phyloP scores from a whole-genome alignment of 1,140 invertebrate genomes.

The Pseudomyrmex dendroicus region DNA sequence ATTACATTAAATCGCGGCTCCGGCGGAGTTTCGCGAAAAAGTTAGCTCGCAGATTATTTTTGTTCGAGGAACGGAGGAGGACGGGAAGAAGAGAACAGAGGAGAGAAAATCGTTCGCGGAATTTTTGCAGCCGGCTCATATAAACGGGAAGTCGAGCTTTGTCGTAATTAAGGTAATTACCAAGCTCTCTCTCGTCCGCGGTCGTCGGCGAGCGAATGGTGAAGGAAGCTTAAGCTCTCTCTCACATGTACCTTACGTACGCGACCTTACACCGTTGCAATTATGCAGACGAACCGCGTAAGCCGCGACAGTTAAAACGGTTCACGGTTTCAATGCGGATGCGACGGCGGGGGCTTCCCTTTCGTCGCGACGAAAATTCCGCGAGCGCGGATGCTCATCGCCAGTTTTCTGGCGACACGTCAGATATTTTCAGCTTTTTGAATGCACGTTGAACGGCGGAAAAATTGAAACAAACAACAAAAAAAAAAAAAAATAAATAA shows the following conservation, averaged over 20 bases:
- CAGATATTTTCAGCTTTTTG: too few species aligned
- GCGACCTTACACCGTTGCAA: constrained; percentile 76
- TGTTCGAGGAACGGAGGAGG: background rate
- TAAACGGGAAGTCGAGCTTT: constrained; percentile 72
- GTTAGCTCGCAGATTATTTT: constrained; percentile 35
- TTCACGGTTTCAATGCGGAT: constrained; percentile 74
- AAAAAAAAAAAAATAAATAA: too few species aligned
- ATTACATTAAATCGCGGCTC: constrained; percentile 34
- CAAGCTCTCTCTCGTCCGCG: constrained; percentile 64
- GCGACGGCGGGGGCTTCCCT: background rate
- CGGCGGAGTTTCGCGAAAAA: constrained; percentile 8
- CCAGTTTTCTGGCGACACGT: too few species aligned
- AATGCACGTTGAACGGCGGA: too few species aligned
- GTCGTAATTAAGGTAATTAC: constrained; percentile 82
- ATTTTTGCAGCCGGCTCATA: constrained; percentile 57
- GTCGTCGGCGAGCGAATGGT: constrained; percentile 34
- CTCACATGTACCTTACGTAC: constrained; percentile 66
- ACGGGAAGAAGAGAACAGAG: too few species aligned
- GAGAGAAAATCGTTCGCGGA: background rate
- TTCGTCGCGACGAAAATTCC: too few species aligned
- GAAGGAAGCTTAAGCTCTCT: constrained; percentile 68
- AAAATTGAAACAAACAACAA: too few species aligned
- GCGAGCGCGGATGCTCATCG: too few species aligned
- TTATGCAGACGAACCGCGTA: constrained; percentile 77
- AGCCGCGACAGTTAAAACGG: constrained; percentile 77